Evolutionary conservation across 1,140 invertebrate species (phyloP).

Genomic region (Cotesia glomerata): DNA sequence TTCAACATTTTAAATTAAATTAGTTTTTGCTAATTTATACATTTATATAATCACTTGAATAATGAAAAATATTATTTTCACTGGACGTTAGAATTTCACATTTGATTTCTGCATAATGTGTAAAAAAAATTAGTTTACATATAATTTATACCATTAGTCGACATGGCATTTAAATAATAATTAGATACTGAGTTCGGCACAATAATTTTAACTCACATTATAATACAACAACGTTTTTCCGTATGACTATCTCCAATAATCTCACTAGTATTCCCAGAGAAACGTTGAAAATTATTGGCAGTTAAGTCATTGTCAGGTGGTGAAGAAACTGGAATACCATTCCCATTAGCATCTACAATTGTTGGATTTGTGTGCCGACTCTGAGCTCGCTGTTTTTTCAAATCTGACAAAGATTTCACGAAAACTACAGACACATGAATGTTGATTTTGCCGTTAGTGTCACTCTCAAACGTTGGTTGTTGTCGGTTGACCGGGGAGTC

Average conservation of each 20-base stretch:
- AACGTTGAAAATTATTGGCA: slow-evolving; percentile 64
- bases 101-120: background rate
- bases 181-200: background rate
- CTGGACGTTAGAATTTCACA: slow-evolving; percentile 9
- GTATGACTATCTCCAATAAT: slow-evolving; percentile 70
- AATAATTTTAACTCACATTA: slow-evolving; percentile 50
- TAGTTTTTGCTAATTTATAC: background rate
- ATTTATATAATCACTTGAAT: slow-evolving; percentile 12
- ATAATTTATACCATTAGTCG: background rate
- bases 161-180: slow-evolving; percentile 7
- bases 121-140: slow-evolving; percentile 7
- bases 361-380: slow-evolving; percentile 71
- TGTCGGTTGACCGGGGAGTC: slow-evolving; percentile 42
- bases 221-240: slow-evolving; percentile 69
- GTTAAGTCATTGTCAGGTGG: slow-evolving; percentile 57
- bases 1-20: slow-evolving; percentile 6
- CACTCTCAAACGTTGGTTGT: slow-evolving; percentile 66
- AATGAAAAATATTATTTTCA: slow-evolving; percentile 3
- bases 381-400: slow-evolving; percentile 87
- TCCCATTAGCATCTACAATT: slow-evolving; percentile 60
- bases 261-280: slow-evolving; percentile 72
- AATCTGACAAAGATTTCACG: slow-evolving; percentile 78
- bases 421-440: slow-evolving; percentile 83
- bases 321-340: slow-evolving; percentile 59
- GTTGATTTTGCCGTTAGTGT: slow-evolving; percentile 87